A percentile compares a stretch with the other conserved stretches of the same genome.
Conservation (phyloP, 2,797 vertebrate genomes). For the Crenuchus spilurus region DNA sequence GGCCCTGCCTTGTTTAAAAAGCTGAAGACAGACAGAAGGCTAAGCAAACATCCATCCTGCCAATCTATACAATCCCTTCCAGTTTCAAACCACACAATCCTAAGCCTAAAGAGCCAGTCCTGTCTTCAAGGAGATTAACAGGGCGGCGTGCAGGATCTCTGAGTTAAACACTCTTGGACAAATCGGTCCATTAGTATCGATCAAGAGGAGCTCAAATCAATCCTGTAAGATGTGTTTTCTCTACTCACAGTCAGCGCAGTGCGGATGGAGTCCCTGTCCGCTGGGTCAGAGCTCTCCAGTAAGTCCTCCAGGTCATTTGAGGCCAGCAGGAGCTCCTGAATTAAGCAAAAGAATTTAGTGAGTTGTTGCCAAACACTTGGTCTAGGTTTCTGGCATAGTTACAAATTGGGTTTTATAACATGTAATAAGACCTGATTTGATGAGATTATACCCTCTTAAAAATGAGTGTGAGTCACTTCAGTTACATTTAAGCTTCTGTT, state of each 20-base stretch:
- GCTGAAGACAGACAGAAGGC: conserved; percentile 8
- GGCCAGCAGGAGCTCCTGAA: conserved; percentile 70
- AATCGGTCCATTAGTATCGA: background rate
- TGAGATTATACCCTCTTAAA: too few species aligned
- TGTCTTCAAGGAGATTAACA: background rate
- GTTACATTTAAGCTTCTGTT: too few species aligned
- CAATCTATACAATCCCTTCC: background rate
- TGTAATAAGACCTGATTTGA: too few species aligned
- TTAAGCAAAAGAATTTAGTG: conserved; percentile 11
- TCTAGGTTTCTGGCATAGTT: too few species aligned
- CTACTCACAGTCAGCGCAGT: conserved; percentile 65
- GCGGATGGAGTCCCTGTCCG: conserved; percentile 37
- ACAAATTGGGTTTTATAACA: too few species aligned
- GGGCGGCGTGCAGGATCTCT: background rate
- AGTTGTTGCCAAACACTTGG: too few species aligned
- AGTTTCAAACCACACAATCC: background rate
- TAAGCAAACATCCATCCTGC: background rate
- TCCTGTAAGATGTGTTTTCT: background rate
- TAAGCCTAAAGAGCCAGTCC: background rate
- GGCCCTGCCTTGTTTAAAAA: conserved; percentile 7
- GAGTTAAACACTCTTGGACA: background rate
- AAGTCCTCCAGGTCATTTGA: conserved; percentile 77
- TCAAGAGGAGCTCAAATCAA: background rate
- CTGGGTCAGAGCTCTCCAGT: conserved; percentile 50
- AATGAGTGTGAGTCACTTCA: too few species aligned